Evolutionary conservation across 2,797 vertebrate genomes (phyloP), one percentile per base, ranked within the genome.

Genomic region (Artibeus lituratus): DNA sequence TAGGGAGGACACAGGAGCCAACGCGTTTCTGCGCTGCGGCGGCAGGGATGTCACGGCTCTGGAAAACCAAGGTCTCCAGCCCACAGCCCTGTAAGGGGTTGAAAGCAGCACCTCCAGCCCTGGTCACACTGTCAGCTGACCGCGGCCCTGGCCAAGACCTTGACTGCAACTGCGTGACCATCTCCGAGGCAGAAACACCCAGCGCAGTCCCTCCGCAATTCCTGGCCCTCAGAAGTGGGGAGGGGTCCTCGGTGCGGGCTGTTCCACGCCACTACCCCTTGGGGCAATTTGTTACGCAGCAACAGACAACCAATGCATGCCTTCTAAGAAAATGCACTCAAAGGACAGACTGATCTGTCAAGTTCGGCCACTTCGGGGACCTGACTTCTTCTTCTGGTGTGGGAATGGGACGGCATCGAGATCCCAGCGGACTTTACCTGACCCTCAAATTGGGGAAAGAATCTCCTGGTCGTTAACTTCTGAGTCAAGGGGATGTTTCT

Each of bases 21-120:
- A 18, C 26, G 76, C 10, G 0, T 4, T 15, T 26, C 16, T 7
- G 11, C 0, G 35, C 3, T 65, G 62, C 0, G 7, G 15, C 21
- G 0, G 2, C 18, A 2, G 9, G 35, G 4, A n/a, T 59, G 53
- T 24, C 26, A 70, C 32, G 0, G 0, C 1, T 19, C 12, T 1
- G 4, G 55, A n/a, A 26, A 16, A 67, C 29, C 0, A 26, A 53
- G 39, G 9, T 3, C n/a, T 35, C 39, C 47, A 4, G 19, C 10
- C 70, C 2, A 32, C 55, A 74, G 85, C 14, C 80, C 2, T 14
- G 7, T 7, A 42, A 42, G 65, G 7, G 1, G 5, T 18, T 0
- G 10, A 18, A 70, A 53, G 39, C 7, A 12, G 49, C 22, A 19
- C n/a, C 77, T 4, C 49, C 22, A 47, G 42, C 4, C 35, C 49